phyloP scores from a whole-genome alignment of 2,113 vertebrate genomes.

The Syrmaticus mikado region DNA sequence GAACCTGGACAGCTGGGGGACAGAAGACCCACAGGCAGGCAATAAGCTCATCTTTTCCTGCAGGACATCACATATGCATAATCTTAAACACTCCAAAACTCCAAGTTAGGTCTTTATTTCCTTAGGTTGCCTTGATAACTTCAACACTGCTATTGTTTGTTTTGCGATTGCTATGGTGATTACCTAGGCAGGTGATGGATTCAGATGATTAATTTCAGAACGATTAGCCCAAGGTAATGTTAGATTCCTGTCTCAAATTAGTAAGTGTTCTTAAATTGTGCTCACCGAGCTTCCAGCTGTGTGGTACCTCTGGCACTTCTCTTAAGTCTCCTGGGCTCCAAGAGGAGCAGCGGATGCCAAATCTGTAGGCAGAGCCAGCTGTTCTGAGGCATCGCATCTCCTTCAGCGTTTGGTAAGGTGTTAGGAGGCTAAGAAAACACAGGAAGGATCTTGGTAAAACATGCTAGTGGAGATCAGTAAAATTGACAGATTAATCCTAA shows the following conservation, averaged over 20 bases:
- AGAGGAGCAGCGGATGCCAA: not conserved
- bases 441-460: not conserved
- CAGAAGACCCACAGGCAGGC: not conserved
- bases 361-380: not conserved
- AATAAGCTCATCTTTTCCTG: not conserved
- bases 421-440: not conserved
- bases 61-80: rapidly evolving
- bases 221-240: slow-evolving; percentile 42
- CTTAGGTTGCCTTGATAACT: not conserved
- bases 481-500: not conserved
- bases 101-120: not conserved
- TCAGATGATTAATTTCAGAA: slow-evolving; percentile 17
- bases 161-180: not conserved
- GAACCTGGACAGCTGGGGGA: not conserved
- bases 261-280: not conserved
- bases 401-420: not conserved
- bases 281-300: slow-evolving; percentile 13
- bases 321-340: not conserved
- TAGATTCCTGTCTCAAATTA: not conserved
- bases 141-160: slow-evolving; percentile 18
- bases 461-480: not conserved
- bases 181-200: slow-evolving; percentile 3
- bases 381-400: not conserved
- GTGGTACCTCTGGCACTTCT: not conserved
- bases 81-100: not conserved